Conservation (phyloP, 2,888 invertebrate species). For the Calameuta pallipes region DNA sequence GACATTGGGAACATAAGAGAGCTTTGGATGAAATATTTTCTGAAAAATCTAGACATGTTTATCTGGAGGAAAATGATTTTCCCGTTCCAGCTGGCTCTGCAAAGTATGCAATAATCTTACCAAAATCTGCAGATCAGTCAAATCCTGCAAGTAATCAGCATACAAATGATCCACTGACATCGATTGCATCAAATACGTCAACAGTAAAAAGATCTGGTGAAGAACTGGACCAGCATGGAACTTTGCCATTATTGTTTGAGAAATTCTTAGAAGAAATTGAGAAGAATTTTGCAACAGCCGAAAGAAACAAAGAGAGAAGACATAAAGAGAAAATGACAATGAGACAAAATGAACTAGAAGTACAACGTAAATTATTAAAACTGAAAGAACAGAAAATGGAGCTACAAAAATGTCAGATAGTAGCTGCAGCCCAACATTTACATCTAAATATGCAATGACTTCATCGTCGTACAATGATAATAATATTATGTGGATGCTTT, state of each 20-base stretch:
- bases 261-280: constrained; percentile 37
- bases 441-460: constrained; percentile 33
- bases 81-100: constrained; percentile 30
- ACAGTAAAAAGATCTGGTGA: constrained; percentile 8
- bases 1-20: constrained; percentile 58
- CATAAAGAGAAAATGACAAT: constrained; percentile 48
- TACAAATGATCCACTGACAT: constrained; percentile 11
- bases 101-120: constrained; percentile 32
- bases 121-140: constrained; percentile 26
- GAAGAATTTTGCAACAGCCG: constrained; percentile 38
- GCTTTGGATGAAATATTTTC: constrained; percentile 57
- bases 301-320: constrained; percentile 46
- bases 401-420: constrained; percentile 40
- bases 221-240: constrained; percentile 12
- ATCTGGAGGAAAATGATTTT: constrained; percentile 43
- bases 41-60: constrained; percentile 45
- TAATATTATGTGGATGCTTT: neutral
- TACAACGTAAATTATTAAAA: constrained; percentile 44
- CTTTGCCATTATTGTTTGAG: constrained; percentile 28
- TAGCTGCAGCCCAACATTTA: constrained; percentile 41
- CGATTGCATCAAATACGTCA: neutral
- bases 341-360: constrained; percentile 43
- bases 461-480: neutral
- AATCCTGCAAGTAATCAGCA: neutral
- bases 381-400: constrained; percentile 50